A percentile compares a stretch with the other conserved stretches of the same genome.
Conservation (phyloP, 1,140 invertebrate genomes). For the Halyomorpha halys region DNA sequence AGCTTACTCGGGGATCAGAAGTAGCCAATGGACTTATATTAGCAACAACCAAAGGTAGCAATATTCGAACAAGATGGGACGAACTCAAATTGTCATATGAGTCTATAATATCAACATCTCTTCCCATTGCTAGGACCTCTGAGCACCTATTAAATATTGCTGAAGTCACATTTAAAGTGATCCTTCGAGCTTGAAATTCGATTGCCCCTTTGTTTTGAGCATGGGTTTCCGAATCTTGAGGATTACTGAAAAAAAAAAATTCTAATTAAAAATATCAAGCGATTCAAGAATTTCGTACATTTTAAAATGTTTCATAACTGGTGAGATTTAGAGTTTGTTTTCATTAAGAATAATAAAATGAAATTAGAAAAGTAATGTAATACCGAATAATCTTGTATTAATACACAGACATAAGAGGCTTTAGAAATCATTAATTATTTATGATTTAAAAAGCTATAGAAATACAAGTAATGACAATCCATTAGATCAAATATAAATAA, state of each 20-base stretch:
- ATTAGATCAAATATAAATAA: no score
- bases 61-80: conserved; percentile 56
- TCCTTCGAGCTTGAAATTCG: conserved; percentile 60
- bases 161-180: conserved; percentile 56
- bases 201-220: conserved; percentile 53
- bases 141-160: conserved; percentile 62
- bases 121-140: conserved; percentile 57
- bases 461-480: no score
- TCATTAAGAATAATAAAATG: no score
- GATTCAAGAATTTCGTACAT: not conserved
- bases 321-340: no score
- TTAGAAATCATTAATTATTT: no score
- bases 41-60: conserved; percentile 67
- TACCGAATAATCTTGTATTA: no score
- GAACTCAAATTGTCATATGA: conserved; percentile 44
- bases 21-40: conserved; percentile 70
- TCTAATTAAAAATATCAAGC: not conserved
- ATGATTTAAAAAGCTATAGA: no score
- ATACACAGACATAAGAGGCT: no score
- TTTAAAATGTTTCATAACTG: no score
- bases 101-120: conserved; percentile 49
- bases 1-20: conserved; percentile 63
- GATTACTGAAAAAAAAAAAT: conserved; percentile 42
- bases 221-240: conserved; percentile 51
- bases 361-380: no score